These are phyloP conservation scores for Ditula angustiorana DNA, from an alignment of 2,888 invertebrate genomes.

Conservation along the genomic window DNA sequence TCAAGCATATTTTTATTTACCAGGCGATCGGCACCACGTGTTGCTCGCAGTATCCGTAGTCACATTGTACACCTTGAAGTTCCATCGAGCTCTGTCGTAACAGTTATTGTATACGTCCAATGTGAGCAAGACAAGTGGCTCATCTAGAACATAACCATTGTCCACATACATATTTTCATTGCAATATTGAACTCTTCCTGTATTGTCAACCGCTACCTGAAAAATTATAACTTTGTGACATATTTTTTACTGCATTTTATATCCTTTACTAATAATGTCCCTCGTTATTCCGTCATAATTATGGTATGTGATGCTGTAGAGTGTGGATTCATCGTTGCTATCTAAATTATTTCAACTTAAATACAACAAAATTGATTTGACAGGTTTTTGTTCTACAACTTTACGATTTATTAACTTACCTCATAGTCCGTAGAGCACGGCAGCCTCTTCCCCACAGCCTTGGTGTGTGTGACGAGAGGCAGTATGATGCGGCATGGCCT, in stretches of 20 bases:
- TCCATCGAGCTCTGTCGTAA: slow-evolving; percentile 57
- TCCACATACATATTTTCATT: slow-evolving; percentile 78
- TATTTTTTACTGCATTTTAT: background rate
- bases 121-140: slow-evolving; percentile 47
- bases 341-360: no score
- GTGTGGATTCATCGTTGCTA: no score
- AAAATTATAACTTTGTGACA: background rate
- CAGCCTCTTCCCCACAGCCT: slow-evolving; percentile 73
- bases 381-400: background rate
- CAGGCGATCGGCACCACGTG: slow-evolving; percentile 63
- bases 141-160: slow-evolving; percentile 69
- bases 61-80: slow-evolving; percentile 53
- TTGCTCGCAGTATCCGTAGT: slow-evolving; percentile 64
- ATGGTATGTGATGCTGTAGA: no score
- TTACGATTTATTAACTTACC: slow-evolving; percentile 41
- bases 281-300: no score
- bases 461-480: slow-evolving; percentile 85
- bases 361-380: no score
- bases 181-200: slow-evolving; percentile 81
- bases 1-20: slow-evolving; percentile 50
- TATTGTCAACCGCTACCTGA: slow-evolving; percentile 62
- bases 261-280: background rate
- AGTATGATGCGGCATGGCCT: slow-evolving; percentile 85
- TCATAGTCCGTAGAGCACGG: slow-evolving; percentile 71
- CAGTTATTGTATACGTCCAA: slow-evolving; percentile 51